Conservation (phyloP, 2,797 vertebrate genomes). For the Phoebastria nigripes region DNA sequence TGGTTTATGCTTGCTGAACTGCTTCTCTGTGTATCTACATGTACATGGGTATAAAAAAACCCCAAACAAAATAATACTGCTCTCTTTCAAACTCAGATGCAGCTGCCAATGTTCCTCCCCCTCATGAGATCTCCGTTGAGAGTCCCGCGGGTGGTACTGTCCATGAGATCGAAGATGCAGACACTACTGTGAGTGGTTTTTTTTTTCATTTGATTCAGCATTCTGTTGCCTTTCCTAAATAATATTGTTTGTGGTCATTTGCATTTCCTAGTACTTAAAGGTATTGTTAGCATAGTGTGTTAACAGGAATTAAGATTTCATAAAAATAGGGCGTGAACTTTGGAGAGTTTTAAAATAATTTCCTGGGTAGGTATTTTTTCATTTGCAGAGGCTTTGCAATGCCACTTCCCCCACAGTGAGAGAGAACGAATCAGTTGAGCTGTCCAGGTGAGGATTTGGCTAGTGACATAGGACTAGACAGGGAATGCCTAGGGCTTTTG, state of each 20-base stretch:
- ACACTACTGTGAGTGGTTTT: slow-evolving; percentile 75
- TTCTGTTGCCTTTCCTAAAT: neutral
- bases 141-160: slow-evolving; percentile 24
- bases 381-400: neutral
- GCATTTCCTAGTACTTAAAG: neutral
- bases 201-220: neutral
- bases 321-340: neutral
- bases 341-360: neutral
- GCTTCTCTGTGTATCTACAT: neutral
- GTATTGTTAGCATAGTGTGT: neutral
- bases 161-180: slow-evolving; percentile 27
- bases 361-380: neutral
- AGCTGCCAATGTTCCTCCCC: slow-evolving; percentile 48
- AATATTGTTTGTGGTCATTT: neutral
- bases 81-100: slow-evolving; percentile 61
- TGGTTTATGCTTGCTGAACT: neutral
- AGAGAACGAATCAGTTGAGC: neutral
- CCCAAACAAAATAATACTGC: neutral
- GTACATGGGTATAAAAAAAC: neutral
- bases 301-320: neutral
- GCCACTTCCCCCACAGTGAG: neutral
- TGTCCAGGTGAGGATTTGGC: neutral
- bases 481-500: neutral
- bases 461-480: neutral
- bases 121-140: slow-evolving; percentile 57